Base-by-base conservation (phyloP, 2,888 invertebrate species). In the Neoitamus cyanurus region DNA sequence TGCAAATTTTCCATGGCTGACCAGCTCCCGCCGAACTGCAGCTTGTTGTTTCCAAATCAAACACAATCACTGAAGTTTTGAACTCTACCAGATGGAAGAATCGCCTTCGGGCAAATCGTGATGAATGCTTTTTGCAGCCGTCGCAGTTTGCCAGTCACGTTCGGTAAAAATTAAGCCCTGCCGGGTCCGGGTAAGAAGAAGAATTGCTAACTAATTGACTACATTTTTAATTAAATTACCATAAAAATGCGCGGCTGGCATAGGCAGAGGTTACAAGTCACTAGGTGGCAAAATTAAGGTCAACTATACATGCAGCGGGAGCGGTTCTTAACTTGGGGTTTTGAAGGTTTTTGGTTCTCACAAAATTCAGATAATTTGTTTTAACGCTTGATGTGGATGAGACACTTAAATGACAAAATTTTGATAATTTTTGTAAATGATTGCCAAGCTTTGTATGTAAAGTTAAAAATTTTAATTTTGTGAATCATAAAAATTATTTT, bases 151-250 rank as follows among this genome's bases (percentile, higher is more conserved):
- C 58, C 58, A 58, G 58, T 58, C 58, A 58, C 58, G 58, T 58
- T 58, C 58, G 20, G 9, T 25, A 58, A 58, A 58, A 58, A 58
- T 58, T 25, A 58, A 58, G 58, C 58, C 58, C 58, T 58, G 58
- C 58, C 58, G 58, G 58, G 58, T 58, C 25, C 58, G 25, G 42
- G 20, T 58, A 20, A 58, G 58, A 58, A 20, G 58, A 58, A 70
- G 70, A 70, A 70, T 31, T 70, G 70, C 70, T 28, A 30, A 15
- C 70, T 70, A 70, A 70, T 70, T 70, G 70, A 31, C 30, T 25
- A 70, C 70, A 70, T 70, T 70, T 58, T 70, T 70, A 70, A 70
- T 70, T 70, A 70, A 70, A 70, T 70, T 58, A 58, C 58, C 70
- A 31, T 70, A 70, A 70, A 70, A 70, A 70, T 70, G 58, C 58